phyloP scores from a whole-genome alignment of 2,113 vertebrate species.

The Rhinoderma darwinii region DNA sequence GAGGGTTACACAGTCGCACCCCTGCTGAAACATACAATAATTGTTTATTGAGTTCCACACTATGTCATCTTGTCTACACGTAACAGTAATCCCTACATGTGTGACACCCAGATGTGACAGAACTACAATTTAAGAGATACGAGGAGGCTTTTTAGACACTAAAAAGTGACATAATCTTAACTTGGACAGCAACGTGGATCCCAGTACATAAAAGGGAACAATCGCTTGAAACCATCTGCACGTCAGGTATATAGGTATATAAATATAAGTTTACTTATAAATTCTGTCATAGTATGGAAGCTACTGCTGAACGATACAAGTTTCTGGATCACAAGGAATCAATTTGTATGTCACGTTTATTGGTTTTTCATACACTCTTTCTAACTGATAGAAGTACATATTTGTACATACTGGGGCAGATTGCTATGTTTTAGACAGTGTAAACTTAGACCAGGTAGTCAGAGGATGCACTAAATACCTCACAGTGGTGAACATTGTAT shows the following conservation, averaged over 20 bases:
- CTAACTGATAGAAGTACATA: not conserved
- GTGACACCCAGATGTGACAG: not conserved
- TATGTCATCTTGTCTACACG: not conserved
- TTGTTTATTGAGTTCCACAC: slow-evolving; percentile 19
- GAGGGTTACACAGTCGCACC: slow-evolving; percentile 1
- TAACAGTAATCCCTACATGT: slow-evolving; percentile 11
- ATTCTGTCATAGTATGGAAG: not conserved
- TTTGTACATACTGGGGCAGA: not conserved
- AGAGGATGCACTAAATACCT: too few relatives aligned
- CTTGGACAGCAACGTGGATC: not conserved
- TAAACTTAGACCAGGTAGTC: too few relatives aligned
- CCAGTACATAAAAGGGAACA: not conserved
- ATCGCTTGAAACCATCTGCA: not conserved
- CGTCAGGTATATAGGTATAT: not conserved
- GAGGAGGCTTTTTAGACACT: not conserved
- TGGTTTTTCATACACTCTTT: not conserved
- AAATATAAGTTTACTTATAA: not conserved
- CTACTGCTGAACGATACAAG: not conserved
- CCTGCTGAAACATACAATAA: slow-evolving; percentile 30
- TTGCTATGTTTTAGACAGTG: too few relatives aligned
- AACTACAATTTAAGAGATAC: not conserved
- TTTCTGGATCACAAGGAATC: not conserved
- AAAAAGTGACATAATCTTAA: slow-evolving; percentile 7
- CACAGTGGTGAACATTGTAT: too few relatives aligned
- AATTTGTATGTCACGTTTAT: not conserved